Conservation (phyloP, 2,888 invertebrate genomes). For the Melinaea marsaeus region DNA sequence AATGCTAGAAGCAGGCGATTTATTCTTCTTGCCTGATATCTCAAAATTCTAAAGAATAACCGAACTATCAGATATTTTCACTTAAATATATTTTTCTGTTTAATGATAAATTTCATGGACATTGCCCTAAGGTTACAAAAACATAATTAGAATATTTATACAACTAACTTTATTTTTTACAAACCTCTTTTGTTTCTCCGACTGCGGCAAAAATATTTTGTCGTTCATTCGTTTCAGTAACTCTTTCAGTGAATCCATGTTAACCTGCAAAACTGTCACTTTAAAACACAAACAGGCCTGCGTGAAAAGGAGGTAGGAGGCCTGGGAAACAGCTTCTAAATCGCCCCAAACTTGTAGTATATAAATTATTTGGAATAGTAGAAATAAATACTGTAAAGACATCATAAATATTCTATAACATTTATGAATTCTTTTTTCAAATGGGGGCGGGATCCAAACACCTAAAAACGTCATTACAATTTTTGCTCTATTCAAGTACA, state of each 20-base stretch:
- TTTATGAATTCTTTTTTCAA: slow-evolving; percentile 43
- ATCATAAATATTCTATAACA: slow-evolving; percentile 52
- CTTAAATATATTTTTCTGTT: not conserved
- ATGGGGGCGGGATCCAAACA: slow-evolving; percentile 53
- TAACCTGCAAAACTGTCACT: slow-evolving; percentile 57
- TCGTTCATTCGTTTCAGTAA: slow-evolving; percentile 53
- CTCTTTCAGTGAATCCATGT: slow-evolving; percentile 45
- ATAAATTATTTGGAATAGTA: slow-evolving; percentile 60
- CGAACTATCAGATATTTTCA: not conserved
- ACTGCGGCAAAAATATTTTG: slow-evolving; percentile 52
- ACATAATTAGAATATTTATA: too few species aligned
- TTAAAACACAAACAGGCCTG: slow-evolving; percentile 68
- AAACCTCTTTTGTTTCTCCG: slow-evolving; percentile 51
- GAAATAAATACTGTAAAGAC: slow-evolving; percentile 54
- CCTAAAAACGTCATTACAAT: slow-evolving; percentile 63
- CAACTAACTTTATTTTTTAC: not conserved
- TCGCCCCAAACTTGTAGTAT: slow-evolving; percentile 65
- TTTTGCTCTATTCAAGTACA: slow-evolving; percentile 60
- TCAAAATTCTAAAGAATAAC: slow-evolving; percentile 45
- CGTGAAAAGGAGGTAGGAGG: slow-evolving; percentile 62
- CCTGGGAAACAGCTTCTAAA: slow-evolving; percentile 61
- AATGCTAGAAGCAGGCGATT: slow-evolving; percentile 57
- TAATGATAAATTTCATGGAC: not conserved
- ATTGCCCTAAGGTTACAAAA: too few species aligned
- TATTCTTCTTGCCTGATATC: slow-evolving; percentile 53